Base-by-base conservation (phyloP, 2,113 vertebrate genomes). In the Tenebrosternarchus preto region DNA sequence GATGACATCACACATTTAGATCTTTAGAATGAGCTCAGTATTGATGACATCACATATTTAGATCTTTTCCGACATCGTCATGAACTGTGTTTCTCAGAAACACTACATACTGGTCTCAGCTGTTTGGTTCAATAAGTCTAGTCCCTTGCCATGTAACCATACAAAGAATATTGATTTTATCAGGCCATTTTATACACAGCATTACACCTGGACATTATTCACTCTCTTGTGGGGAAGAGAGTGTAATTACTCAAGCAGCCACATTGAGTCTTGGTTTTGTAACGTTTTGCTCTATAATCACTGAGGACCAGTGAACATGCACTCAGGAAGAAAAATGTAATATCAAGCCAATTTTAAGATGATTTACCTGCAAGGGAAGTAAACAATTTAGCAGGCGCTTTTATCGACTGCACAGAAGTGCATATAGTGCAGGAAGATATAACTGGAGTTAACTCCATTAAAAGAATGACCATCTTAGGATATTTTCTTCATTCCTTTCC, bases 301-400 rank as follows among this genome's bases (percentile, higher is more conserved):
- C 82, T 72, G 68, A 82, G 82, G 85, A 85, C 79, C 84, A 57
- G 60, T 69, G 33, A 83, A 86, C 86, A 89, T 53, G 80, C 83
- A 85, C 89, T 83, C 78, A 83, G 86, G 90, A 84, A 90, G 83
- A 86, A 83, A 83, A 77, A 78, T 83, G 57, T 90, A 88, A 91
- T 91, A 88, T 86, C 88, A 89, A 88, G 79, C 87, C 88, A 89
- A 87, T 91, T 92, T 89, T 89, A 63, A 86, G 89, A 86, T 89
- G 82, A 92, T 92, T 92, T 91, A 88, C 85, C 86, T 90, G 86
- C 86, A 82, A 87, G 84, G 82, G 84, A 91, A 88, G 86, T 85
- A 91, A 91, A 92, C 90, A 89, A 88, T 90, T 89, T 90, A 84
- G 85, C 83, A 29, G 71, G 1, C 4, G 69, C 84, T 85, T 89